Evolutionary conservation across 1,140 invertebrate genomes (phyloP), one percentile per base, ranked within the genome.

Genomic region (Bombus confusus): DNA sequence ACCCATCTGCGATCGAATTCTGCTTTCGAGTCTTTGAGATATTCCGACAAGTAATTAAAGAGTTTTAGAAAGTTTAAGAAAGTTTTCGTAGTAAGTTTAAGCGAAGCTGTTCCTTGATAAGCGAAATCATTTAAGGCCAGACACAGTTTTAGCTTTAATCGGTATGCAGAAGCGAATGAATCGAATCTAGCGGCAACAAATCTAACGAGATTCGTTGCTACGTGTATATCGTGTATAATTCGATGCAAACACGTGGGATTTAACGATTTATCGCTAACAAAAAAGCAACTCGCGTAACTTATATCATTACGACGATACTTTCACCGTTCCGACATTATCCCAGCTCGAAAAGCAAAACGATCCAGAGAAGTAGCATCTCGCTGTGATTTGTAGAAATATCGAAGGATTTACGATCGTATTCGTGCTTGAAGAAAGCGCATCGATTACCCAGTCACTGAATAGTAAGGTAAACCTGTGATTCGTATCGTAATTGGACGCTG

Each of bases 401-500:
- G 22, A 10, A 68, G 9, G 34, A 68, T 68, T 68, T 68, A 37
- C 9, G 18, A 68, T 25, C 25, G 31, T 31, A 41, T 34, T 68
- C 13, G 13, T 31, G 41, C 28, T 68, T 3, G 22, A 39, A 28
- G 59, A 15, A n/a, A 39, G n/a, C 64, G 28, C 47, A 31, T 59
- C 47, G 43, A 41, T 25, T 43, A 52, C 10, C 5, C 34, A 41
- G 15, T 4, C 34, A 25, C n/a, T 2, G 15, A 15, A 57, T 59
- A 80, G 41, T 59, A 59, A 80, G 28, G 47, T 52, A 80, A 80
- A 52, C 52, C 66, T 13, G 34, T 57, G 66, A 80, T 47, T 47
- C 2, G 9, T 39, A 47, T 31, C 13, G 68, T 82, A 82, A 82
- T 82, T 75, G 47, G 12, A 64, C 64, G 57, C 28, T 72, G 47